These are phyloP conservation scores for Malurus splendens DNA, from an alignment of 2,797 vertebrate species.

Conservation along the genomic window DNA sequence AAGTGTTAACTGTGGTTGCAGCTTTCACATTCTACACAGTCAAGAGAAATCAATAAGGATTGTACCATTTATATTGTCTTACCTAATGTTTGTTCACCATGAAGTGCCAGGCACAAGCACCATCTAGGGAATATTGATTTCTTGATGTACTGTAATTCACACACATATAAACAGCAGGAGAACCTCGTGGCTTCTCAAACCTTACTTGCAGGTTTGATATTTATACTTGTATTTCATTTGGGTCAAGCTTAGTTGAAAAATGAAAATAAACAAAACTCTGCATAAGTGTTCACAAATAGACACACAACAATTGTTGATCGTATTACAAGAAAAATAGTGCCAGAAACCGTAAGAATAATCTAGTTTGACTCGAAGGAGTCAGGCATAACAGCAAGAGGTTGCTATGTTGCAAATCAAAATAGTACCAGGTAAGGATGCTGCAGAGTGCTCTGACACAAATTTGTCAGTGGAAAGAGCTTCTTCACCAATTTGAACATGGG, in stretches of 20 bases:
- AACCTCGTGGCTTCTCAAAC: constrained; percentile 48
- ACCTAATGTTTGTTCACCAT: constrained; percentile 66
- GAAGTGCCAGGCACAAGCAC: constrained; percentile 67
- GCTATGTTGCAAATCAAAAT: background rate
- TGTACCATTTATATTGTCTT: constrained; percentile 68
- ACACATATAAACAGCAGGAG: constrained; percentile 56
- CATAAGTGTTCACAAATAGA: background rate
- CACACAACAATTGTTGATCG: background rate
- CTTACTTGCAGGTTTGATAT: background rate
- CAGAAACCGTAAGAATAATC: background rate
- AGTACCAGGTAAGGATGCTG: background rate
- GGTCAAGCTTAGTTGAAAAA: constrained; percentile 1
- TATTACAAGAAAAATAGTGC: background rate
- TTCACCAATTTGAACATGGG: background rate
- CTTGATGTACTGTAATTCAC: constrained; percentile 68
- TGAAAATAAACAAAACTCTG: background rate
- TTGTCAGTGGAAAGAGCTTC: background rate
- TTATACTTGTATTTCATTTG: constrained; percentile 8
- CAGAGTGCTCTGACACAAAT: background rate
- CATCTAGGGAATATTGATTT: constrained; percentile 68
- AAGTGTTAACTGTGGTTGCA: constrained; percentile 58
- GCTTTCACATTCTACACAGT: constrained; percentile 57
- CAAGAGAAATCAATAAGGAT: constrained; percentile 64
- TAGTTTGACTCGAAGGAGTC: background rate
- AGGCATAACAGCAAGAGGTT: background rate